phyloP scores from a whole-genome alignment of 2,797 vertebrate genomes.

The Galaxias olidus region DNA sequence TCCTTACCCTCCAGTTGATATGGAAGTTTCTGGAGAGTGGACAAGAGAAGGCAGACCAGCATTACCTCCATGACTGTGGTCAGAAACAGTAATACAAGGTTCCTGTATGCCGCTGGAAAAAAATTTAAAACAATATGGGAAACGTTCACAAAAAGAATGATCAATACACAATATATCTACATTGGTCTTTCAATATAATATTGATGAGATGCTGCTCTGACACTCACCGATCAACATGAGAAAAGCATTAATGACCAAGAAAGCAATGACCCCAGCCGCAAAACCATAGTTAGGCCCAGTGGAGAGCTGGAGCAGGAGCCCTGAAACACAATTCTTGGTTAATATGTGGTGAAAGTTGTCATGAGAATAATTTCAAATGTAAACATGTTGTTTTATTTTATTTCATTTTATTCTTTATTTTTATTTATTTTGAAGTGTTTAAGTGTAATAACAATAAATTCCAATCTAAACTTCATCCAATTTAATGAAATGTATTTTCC shows the following conservation, averaged over 20 bases:
- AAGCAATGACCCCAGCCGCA: slow-evolving; percentile 79
- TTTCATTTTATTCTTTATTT: too few relatives aligned
- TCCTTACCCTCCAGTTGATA: slow-evolving; percentile 81
- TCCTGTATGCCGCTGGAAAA: slow-evolving; percentile 76
- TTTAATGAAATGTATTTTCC: background rate
- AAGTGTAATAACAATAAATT: too few relatives aligned
- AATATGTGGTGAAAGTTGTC: slow-evolving; percentile 4
- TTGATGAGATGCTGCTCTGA: background rate
- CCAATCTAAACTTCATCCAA: too few relatives aligned
- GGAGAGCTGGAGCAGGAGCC: slow-evolving; percentile 63
- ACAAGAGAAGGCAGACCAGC: slow-evolving; percentile 84
- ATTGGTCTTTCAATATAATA: too few relatives aligned
- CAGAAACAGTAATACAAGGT: slow-evolving; percentile 77
- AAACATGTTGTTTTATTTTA: too few relatives aligned
- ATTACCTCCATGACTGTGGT: slow-evolving; percentile 81
- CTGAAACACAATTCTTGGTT: slow-evolving; percentile 50
- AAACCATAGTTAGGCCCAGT: slow-evolving; percentile 67
- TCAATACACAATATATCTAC: background rate
- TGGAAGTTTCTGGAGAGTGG: slow-evolving; percentile 76
- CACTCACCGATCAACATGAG: slow-evolving; percentile 81
- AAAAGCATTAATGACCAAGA: slow-evolving; percentile 82
- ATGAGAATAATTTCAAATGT: background rate
- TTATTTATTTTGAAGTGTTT: too few relatives aligned
- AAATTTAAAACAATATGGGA: background rate
- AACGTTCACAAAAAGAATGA: slow-evolving; percentile 5